These are phyloP conservation scores for Iselma pallidipennis DNA, from an alignment of 2,888 invertebrate species.

Conservation along the genomic window DNA sequence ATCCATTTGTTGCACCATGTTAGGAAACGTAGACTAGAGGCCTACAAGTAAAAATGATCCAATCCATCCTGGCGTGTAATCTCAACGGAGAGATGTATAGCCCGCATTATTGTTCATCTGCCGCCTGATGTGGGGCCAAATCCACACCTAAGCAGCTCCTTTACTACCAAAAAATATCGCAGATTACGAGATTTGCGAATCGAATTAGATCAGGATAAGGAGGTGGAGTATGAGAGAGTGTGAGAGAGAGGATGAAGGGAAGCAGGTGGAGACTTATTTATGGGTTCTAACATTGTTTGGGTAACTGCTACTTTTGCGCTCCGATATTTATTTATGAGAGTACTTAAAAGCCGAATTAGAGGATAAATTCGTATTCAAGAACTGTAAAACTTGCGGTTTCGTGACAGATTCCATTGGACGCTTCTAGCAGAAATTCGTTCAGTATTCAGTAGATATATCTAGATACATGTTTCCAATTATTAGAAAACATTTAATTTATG, in stretches of 20 bases:
- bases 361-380: slow-evolving; percentile 19
- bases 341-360: slow-evolving; percentile 7
- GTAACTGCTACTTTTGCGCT: slow-evolving; percentile 4
- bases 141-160: slow-evolving; percentile 26
- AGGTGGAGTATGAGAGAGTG: background rate
- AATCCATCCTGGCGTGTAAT: slow-evolving; percentile 31
- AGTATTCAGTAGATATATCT: too few species aligned
- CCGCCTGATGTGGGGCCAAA: slow-evolving; percentile 26
- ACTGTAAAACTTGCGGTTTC: slow-evolving; percentile 11
- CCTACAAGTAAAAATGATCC: slow-evolving; percentile 32
- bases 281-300: slow-evolving; percentile 2
- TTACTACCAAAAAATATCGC: slow-evolving; percentile 12
- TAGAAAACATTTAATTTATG: too few species aligned
- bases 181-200: slow-evolving; percentile 21
- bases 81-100: slow-evolving; percentile 30
- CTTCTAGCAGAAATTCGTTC: too few species aligned
- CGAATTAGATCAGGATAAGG: slow-evolving; percentile 17
- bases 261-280: slow-evolving; percentile 5
- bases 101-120: slow-evolving; percentile 32
- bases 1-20: slow-evolving; percentile 28
- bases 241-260: background rate
- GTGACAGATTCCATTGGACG: background rate
- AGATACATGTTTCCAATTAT: too few species aligned
- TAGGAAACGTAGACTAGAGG: slow-evolving; percentile 22
- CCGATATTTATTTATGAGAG: slow-evolving; percentile 24